Evolutionary conservation across 2,888 invertebrate species (phyloP), one percentile per base, ranked within the genome.

Genomic region (Megastigmus dorsalis): DNA sequence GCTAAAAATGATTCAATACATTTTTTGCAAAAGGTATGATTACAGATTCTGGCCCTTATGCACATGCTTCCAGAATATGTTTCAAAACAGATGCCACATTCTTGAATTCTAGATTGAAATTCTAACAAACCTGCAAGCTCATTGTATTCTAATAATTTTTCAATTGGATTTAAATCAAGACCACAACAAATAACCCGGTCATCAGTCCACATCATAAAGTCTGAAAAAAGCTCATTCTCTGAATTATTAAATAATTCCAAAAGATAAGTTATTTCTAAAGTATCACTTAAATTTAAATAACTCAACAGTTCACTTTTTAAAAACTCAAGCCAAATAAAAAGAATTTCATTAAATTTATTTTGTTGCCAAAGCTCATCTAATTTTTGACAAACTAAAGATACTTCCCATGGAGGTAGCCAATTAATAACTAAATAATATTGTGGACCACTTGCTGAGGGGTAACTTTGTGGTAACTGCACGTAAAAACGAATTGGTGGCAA

Each of bases 341-440:
- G 76, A 30, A 85, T 81, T 76, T 85, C 84, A n/a, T 62, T 75
- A 3, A 78, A 79, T n/a, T 55, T 4, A 41, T 84, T 82, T 3
- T 79, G 62, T 6, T 66, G 0, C 82, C 83, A 84, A n/a, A 85
- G 65, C n/a, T 83, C 80, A 62, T 85, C 83, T 5, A 85, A 79
- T 57, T 79, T 77, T 54, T 80, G 78, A 54, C 83, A 84, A 41
- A 82, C 20, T 13, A 71, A 62, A 0, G 81, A 82, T 38, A 76
- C 77, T 45, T 82, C 75, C 81, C 82, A 81, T 1, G 79, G 80
- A 2, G 82, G 67, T 5, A 85, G 72, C 83, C 83, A 86, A 1
- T 78, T 73, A 3, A 82, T 74, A 1, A 63, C 71, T 23, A 84
- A n/a, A n/a, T 18, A 26, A 52, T 80, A 85, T 1, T 78, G 59